phyloP scores from a whole-genome alignment of 2,797 vertebrate genomes.

The Tragelaphus eurycerus region DNA sequence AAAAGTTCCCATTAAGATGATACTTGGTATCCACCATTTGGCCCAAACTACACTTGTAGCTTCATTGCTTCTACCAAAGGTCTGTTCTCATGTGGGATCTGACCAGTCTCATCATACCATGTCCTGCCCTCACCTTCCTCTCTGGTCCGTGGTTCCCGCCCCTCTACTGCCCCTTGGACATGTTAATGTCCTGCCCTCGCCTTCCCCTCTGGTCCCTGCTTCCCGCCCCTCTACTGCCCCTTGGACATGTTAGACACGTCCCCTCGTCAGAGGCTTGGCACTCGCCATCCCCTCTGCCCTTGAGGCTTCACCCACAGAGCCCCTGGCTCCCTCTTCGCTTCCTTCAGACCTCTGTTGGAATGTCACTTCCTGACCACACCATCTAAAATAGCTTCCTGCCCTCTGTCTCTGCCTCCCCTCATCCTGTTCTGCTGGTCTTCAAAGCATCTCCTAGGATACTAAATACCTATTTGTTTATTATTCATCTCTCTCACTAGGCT shows the following conservation, averaged over 20 bases:
- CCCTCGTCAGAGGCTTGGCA: not conserved
- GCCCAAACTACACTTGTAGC: not conserved
- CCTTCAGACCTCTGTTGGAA: not conserved
- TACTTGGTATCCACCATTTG: not conserved
- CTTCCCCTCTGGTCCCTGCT: not conserved
- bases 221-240: not conserved
- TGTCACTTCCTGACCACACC: not conserved
- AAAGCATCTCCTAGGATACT: not conserved
- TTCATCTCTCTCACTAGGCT: not conserved
- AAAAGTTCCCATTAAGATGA: not conserved
- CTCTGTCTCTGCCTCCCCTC: not conserved
- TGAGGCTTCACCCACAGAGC: not conserved
- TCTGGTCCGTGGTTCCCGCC: not conserved
- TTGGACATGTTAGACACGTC: fast-evolving
- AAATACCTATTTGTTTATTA: not conserved
- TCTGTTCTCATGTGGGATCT: not conserved
- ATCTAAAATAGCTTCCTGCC: not conserved
- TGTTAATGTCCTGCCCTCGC: not conserved
- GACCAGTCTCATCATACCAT: not conserved
- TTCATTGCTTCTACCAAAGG: not conserved
- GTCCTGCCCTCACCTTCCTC: not conserved
- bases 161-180: not conserved
- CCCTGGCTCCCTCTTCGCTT: not conserved
- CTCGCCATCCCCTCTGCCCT: not conserved
- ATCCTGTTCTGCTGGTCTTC: not conserved